These are phyloP conservation scores for Crotalus tigris DNA, from an alignment of 2,113 vertebrate genomes.

Conservation along the genomic window DNA sequence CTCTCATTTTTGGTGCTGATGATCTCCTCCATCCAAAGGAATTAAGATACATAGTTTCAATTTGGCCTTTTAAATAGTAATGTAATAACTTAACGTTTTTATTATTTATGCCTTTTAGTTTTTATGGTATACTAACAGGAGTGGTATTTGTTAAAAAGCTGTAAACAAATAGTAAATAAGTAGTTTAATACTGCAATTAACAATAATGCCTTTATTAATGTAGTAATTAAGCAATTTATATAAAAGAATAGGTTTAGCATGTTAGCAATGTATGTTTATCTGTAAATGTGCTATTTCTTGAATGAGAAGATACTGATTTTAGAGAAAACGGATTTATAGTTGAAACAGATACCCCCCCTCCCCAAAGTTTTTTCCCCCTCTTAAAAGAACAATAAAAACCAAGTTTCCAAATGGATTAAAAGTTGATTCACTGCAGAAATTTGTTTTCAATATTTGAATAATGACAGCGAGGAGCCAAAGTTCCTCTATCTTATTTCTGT, in stretches of 20 bases:
- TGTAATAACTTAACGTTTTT: neutral
- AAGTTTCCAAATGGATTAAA: neutral
- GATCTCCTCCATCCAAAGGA: neutral
- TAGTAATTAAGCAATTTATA: neutral
- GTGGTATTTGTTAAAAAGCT: neutral
- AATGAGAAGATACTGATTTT: neutral
- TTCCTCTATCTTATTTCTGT: neutral
- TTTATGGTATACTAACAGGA: neutral
- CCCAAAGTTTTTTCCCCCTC: neutral
- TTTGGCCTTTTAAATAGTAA: neutral
- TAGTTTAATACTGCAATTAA: neutral
- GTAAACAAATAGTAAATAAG: neutral
- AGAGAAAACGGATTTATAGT: neutral
- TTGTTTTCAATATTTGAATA: neutral
- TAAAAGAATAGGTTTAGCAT: neutral
- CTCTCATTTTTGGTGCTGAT: neutral
- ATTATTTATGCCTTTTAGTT: neutral
- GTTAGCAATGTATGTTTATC: neutral
- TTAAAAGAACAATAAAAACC: neutral
- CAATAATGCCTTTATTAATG: neutral
- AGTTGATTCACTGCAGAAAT: neutral
- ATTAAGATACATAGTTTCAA: neutral
- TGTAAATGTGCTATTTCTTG: neutral
- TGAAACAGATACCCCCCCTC: neutral
- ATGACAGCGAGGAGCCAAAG: neutral